Percentiles rank a stretch among this genome's conserved stretches.
Conservation (phyloP, 2,888 invertebrate genomes). For the Volucella inflata region DNA sequence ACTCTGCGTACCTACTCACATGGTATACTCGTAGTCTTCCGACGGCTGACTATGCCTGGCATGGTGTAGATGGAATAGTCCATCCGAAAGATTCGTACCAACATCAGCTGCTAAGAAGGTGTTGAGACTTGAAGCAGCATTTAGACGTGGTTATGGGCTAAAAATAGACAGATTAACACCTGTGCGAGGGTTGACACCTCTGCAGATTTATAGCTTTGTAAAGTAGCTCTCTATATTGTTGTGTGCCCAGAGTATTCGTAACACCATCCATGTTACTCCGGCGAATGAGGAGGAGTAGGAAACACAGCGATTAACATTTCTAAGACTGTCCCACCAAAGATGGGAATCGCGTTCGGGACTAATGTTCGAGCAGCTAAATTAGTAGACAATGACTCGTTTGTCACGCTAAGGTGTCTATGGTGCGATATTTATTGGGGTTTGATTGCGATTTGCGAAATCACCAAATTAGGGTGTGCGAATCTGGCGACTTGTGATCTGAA, state of each 20-base stretch:
- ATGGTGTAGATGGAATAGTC: conserved; percentile 15
- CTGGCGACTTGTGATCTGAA: conserved; percentile 25
- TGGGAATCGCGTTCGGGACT: conserved; percentile 31
- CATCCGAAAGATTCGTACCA: conserved; percentile 33
- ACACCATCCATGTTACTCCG: too few relatives aligned
- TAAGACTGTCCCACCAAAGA: conserved; percentile 36
- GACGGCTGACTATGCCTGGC: conserved; percentile 5
- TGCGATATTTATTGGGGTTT: conserved; percentile 49
- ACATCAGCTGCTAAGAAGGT: conserved; percentile 2
- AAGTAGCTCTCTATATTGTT: not conserved
- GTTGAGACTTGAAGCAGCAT: conserved; percentile 36
- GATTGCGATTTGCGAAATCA: conserved; percentile 35
- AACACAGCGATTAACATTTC: conserved; percentile 42
- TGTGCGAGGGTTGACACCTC: conserved; percentile 61
- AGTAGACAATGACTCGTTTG: conserved; percentile 48
- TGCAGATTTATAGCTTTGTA: conserved; percentile 45
- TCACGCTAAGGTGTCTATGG: conserved; percentile 35
- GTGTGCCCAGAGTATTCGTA: too few relatives aligned
- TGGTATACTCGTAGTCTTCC: not conserved
- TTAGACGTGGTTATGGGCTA: conserved; percentile 39
- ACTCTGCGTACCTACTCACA: not conserved
- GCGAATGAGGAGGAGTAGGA: not conserved
- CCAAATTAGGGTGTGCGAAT: conserved; percentile 44
- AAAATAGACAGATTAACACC: conserved; percentile 69
- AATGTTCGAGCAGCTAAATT: not conserved